Evolutionary conservation across 2,888 invertebrate genomes (phyloP), one percentile per base, ranked within the genome.

Genomic region (Parnassius orleans): DNA sequence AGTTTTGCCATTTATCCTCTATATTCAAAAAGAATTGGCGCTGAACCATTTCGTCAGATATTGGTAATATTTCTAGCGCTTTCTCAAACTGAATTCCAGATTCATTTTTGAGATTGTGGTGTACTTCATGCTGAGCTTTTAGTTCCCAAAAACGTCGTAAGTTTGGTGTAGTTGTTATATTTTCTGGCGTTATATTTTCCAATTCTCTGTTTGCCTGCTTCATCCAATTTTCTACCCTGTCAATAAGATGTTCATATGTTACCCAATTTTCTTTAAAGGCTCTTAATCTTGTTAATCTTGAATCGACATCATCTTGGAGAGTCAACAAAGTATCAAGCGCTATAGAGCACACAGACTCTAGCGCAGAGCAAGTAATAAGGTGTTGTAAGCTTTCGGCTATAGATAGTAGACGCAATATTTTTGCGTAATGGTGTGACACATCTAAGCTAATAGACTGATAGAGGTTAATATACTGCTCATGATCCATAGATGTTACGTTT

Each of bases 121-220:
- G 94, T 33, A 97, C 94, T 89, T 97, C 97, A 73, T 96, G 96
- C 73, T 97, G 96, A 0, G 97, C 97, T 81, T 96, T 97, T 53
- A 97, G 83, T 85, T 97, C 97, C 97, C 97, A 97, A 87, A 97
- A 97, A 72, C 96, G 94, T 70, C 96, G 93, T 83, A 96, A 94
- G 73, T 96, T 95, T 59, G 95, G 94, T 10, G 94, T 93, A 1
- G 94, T 93, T 58, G 93, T 93, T 14, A 93, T 92, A 44, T 93
- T 93, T 66, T 94, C 94, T 11, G 93, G 90, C 1, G 94, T 94
- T 47, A 97, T 93, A 41, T 93, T 87, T 64, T 93, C 92, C 54
- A 97, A 83, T 78, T 96, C 95, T 59, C 93, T 92, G 72, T 96
- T 96, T 0, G 96, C 95, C 60, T 93, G 93, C 66, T 93, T 94